Conservation (phyloP, 2,888 invertebrate species). For the Hydraecia micacea region DNA sequence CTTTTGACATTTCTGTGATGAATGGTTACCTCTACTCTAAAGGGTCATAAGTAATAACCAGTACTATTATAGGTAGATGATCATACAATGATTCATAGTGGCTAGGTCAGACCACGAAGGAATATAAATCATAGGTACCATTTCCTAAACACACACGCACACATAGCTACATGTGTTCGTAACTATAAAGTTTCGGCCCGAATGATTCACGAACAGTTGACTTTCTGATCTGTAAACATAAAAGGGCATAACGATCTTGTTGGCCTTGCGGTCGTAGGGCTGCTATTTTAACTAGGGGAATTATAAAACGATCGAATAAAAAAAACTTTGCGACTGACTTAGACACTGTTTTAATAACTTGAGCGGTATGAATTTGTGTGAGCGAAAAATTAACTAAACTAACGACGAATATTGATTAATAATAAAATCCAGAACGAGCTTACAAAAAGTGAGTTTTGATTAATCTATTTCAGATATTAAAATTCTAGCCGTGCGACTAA, state of each 20-base stretch:
- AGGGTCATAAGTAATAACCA: conserved; percentile 19
- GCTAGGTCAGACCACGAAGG: conserved; percentile 15
- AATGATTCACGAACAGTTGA: conserved; percentile 63
- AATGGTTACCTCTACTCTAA: conserved; percentile 5
- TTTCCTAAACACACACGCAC: conserved; percentile 48
- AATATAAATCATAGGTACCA: conserved; percentile 39
- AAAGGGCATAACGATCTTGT: conserved; percentile 60
- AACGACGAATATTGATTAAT: too few relatives aligned
- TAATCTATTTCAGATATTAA: too few relatives aligned
- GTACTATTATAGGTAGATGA: conserved; percentile 13
- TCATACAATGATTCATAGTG: conserved; percentile 37
- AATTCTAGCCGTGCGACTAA: too few relatives aligned
- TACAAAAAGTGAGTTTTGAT: too few relatives aligned
- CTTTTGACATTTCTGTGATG: conserved; percentile 17
- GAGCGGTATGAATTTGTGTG: too few relatives aligned
- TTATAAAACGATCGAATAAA: too few relatives aligned
- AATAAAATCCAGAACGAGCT: too few relatives aligned
- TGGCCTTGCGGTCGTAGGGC: conserved; percentile 61
- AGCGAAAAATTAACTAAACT: too few relatives aligned
- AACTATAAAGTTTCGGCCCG: conserved; percentile 51
- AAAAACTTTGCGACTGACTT: too few relatives aligned
- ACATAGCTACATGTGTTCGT: conserved; percentile 25
- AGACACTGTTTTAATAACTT: too few relatives aligned
- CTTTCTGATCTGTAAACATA: conserved; percentile 65
- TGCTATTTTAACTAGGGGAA: conserved; percentile 7